Evolutionary conservation across 2,113 vertebrate genomes (phyloP), one percentile per base, ranked within the genome.

Genomic region (Podiceps cristatus): DNA sequence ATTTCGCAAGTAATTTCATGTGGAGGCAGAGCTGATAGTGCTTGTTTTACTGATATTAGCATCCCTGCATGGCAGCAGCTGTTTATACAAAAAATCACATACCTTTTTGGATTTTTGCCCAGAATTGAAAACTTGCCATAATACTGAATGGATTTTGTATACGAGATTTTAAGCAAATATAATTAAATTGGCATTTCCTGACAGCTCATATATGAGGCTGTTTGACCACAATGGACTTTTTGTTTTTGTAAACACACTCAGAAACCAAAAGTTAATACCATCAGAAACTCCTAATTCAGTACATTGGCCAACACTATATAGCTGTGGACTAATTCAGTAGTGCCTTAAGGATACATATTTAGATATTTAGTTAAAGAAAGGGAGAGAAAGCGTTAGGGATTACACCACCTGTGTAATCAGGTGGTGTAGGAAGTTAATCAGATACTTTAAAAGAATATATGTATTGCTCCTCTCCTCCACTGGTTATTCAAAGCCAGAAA

Each of bases 141-240:
- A 29, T 45, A 33, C 69, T 13, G 58, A 79, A 55, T 52, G 74
- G 27, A n/a, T 91, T 95, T 94, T 35, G 25, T 71, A 59, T 18
- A 20, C 52, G 63, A 67, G 74, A 29, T 68, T 93, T 93, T 56
- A 58, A 78, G 28, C 69, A 96, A 91, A 90, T 62, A 11, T 25
- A 62, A 96, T 95, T 94, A 76, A 94, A 40, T 31, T 93, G 62
- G 64, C 42, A 22, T 91, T 92, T 93, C 42, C 53, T 88, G 77
- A 69, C 50, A 63, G 58, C 69, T 96, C 74, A 1, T 33, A 5
- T 45, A 6, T 9, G 37, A 69, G 50, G 23, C 35, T 82, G 27
- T 86, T 93, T 82, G 86, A 67, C 71, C 86, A 60, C 64, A 45
- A 4, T 33, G 72, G 73, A 29, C 37, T 74, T 62, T 23, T 33